Percentiles rank a stretch among this genome's conserved stretches.
phyloP scores from a whole-genome alignment of 2,797 vertebrate genomes.

The Masticophis lateralis region DNA sequence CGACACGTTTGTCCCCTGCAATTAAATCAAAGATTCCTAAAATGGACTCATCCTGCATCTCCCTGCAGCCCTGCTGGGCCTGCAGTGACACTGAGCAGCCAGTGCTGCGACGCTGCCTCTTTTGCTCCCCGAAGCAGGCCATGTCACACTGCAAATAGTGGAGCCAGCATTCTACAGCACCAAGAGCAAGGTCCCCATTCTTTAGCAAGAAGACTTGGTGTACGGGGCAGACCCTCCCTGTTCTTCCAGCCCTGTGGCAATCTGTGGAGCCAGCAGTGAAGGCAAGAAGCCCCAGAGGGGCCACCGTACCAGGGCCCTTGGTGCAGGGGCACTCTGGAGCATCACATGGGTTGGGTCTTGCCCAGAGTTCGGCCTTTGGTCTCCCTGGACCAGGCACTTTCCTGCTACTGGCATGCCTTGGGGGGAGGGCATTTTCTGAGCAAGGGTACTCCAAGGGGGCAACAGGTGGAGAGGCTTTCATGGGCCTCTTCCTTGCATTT shows the following conservation, averaged over 20 bases:
- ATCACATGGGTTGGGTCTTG: background rate
- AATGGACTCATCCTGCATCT: background rate
- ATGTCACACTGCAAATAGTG: constrained; percentile 16
- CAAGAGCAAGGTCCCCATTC: constrained; percentile 15
- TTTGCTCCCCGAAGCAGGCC: constrained; percentile 25
- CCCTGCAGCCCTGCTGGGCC: background rate
- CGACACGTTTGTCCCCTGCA: background rate
- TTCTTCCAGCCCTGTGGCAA: background rate
- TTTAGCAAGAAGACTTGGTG: background rate
- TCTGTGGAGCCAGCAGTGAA: background rate
- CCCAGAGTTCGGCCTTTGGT: background rate
- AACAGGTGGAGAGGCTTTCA: background rate
- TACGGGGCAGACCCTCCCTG: background rate
- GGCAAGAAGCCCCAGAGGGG: background rate
- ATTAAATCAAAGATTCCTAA: constrained; percentile 6
- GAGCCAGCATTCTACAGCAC: background rate
- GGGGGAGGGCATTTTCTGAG: background rate
- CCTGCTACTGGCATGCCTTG: background rate
- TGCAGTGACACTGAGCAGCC: background rate
- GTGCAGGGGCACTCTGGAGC: background rate
- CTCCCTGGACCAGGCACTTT: background rate
- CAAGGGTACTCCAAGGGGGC: background rate
- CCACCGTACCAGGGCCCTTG: background rate
- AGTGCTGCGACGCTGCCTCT: accelerated
- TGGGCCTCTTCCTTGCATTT: background rate